Percentiles rank a stretch among this genome's conserved stretches.
Conservation (phyloP, 2,113 vertebrate genomes). For the Eira barbara region DNA sequence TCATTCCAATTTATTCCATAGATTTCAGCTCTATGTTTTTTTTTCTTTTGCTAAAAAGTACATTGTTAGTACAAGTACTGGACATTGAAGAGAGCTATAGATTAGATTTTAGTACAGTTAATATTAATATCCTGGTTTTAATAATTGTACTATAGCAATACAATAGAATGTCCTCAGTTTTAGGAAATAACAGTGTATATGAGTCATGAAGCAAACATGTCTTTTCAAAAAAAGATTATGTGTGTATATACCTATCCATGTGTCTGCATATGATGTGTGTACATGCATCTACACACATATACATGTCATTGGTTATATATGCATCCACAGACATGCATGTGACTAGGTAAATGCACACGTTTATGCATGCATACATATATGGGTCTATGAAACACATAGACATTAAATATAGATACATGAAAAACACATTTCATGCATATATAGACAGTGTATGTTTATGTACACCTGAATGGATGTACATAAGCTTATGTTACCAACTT, state of each 20-base stretch:
- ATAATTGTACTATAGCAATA: not conserved
- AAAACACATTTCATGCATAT: not conserved
- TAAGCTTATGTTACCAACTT: not conserved
- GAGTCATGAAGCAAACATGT: not conserved
- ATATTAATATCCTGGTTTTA: not conserved
- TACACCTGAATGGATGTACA: not conserved
- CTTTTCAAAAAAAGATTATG: not conserved
- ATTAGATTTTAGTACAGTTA: not conserved
- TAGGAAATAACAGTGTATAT: not conserved
- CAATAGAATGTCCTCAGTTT: not conserved
- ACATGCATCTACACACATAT: not conserved
- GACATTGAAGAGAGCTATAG: not conserved
- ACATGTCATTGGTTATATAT: not conserved
- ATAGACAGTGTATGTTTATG: too few relatives aligned
- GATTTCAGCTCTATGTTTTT: not conserved
- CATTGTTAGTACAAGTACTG: not conserved
- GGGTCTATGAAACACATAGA: too few relatives aligned
- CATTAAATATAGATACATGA: not conserved
- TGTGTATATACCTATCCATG: not conserved
- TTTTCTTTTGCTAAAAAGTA: not conserved
- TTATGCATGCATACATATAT: not conserved
- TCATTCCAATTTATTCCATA: not conserved
- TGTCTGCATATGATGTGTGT: fast-evolving
- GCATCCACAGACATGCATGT: not conserved
- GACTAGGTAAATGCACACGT: not conserved